These are phyloP conservation scores for Palloptera scutellata DNA, from an alignment of 2,888 invertebrate species.

Conservation along the genomic window DNA sequence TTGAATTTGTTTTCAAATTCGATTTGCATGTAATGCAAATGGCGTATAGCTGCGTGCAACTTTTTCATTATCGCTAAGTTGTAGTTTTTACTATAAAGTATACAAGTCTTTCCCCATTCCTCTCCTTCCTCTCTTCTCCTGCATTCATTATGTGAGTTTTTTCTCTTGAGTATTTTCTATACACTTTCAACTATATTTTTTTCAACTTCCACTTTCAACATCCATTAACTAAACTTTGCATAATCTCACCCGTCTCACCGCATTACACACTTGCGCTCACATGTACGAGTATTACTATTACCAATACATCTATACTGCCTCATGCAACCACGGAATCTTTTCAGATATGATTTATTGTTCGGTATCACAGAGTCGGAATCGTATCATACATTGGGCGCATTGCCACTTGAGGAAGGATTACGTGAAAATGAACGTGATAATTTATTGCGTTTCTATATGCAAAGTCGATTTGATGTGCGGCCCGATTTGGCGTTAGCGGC, in stretches of 20 bases:
- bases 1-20: too few relatives aligned
- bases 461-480: slow-evolving; percentile 79
- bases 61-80: too few relatives aligned
- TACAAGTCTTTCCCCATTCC: too few relatives aligned
- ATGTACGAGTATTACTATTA: not conserved
- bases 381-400: slow-evolving; percentile 76
- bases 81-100: too few relatives aligned
- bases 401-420: slow-evolving; percentile 76
- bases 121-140: too few relatives aligned
- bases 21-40: too few relatives aligned
- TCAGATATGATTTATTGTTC: slow-evolving; percentile 84
- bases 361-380: slow-evolving; percentile 86
- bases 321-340: slow-evolving; percentile 30
- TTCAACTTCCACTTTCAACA: not conserved
- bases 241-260: not conserved
- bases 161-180: too few relatives aligned
- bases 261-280: not conserved
- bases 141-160: too few relatives aligned
- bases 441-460: slow-evolving; percentile 79
- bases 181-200: not conserved
- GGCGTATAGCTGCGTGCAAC: too few relatives aligned
- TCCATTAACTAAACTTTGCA: not conserved
- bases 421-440: slow-evolving; percentile 78
- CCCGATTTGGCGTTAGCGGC: slow-evolving; percentile 73
- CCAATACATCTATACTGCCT: slow-evolving; percentile 1